Percentiles rank a stretch among this genome's conserved stretches.
phyloP scores from a whole-genome alignment of 2,888 invertebrate species.

The Trissoscelio sp. region DNA sequence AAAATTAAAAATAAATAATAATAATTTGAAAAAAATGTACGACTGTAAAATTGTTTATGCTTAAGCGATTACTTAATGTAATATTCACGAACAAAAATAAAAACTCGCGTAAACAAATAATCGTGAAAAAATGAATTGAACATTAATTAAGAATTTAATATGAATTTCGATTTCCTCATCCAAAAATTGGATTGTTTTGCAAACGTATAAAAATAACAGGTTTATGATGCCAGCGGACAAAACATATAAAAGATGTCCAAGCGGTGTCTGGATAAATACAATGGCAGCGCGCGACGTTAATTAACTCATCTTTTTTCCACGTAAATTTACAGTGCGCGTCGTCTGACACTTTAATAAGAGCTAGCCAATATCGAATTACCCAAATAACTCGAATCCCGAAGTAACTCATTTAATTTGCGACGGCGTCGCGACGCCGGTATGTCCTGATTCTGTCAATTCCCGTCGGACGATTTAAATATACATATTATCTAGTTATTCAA shows the following conservation, averaged over 20 bases:
- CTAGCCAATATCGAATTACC: slow-evolving; percentile 78
- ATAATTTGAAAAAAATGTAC: too few species aligned
- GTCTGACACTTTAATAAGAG: slow-evolving; percentile 73
- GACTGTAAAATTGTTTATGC: too few species aligned
- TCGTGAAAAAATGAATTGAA: not conserved
- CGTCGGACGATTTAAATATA: slow-evolving; percentile 77
- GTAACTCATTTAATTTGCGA: slow-evolving; percentile 81
- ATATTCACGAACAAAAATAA: too few species aligned
- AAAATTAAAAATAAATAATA: too few species aligned
- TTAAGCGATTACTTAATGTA: too few species aligned
- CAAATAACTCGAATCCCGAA: slow-evolving; percentile 77
- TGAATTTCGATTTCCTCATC: not conserved
- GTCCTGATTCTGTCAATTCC: slow-evolving; percentile 82
- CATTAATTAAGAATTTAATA: not conserved
- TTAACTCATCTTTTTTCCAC: slow-evolving; percentile 65
- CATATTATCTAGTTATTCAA: slow-evolving; percentile 77
- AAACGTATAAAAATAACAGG: slow-evolving; percentile 34
- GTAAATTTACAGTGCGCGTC: slow-evolving; percentile 61
- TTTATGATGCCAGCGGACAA: slow-evolving; percentile 3
- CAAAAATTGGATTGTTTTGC: slow-evolving; percentile 2
- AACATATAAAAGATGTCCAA: slow-evolving; percentile 38
- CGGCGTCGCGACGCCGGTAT: slow-evolving; percentile 79
- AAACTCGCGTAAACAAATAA: slow-evolving; percentile 1
- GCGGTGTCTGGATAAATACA: slow-evolving; percentile 44
- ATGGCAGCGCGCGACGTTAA: slow-evolving; percentile 59